Percentiles rank a stretch among this genome's conserved stretches.
Conservation (phyloP, 2,113 vertebrate species). For the Myrmophylax atrothorax region DNA sequence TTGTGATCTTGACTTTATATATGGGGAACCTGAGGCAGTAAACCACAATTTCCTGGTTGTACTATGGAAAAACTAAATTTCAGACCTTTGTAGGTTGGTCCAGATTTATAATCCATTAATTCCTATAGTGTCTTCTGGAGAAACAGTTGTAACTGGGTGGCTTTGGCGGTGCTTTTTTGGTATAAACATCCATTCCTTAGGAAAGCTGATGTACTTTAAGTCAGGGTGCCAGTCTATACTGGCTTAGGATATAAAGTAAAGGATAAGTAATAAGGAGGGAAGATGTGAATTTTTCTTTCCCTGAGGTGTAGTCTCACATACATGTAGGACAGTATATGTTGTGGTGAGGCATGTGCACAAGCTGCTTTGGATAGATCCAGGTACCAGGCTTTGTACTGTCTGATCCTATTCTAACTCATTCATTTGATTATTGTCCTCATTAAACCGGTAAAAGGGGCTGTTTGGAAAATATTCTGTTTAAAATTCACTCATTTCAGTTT, state of each 20-base stretch:
- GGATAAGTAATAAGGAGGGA: not conserved
- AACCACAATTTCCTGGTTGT: not conserved
- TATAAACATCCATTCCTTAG: not conserved
- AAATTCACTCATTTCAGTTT: not conserved
- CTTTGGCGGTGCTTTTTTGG: not conserved
- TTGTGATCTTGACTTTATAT: not conserved
- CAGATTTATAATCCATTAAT: not conserved
- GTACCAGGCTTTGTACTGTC: fast-evolving
- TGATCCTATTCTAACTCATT: not conserved
- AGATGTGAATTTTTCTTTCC: not conserved
- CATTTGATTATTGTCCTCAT: not conserved
- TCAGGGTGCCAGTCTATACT: not conserved
- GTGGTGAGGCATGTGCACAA: not conserved
- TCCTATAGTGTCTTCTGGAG: not conserved
- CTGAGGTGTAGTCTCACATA: not conserved
- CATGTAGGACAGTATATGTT: not conserved
- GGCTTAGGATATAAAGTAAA: not conserved
- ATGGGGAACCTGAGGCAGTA: not conserved
- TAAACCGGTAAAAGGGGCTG: not conserved
- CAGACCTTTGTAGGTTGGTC: not conserved
- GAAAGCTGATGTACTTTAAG: not conserved
- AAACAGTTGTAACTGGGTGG: not conserved
- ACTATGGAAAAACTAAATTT: not conserved
- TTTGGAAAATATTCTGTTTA: not conserved
- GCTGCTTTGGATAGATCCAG: not conserved